Conservation (phyloP, 1,140 invertebrate genomes). For the Heliothis subflexa region DNA sequence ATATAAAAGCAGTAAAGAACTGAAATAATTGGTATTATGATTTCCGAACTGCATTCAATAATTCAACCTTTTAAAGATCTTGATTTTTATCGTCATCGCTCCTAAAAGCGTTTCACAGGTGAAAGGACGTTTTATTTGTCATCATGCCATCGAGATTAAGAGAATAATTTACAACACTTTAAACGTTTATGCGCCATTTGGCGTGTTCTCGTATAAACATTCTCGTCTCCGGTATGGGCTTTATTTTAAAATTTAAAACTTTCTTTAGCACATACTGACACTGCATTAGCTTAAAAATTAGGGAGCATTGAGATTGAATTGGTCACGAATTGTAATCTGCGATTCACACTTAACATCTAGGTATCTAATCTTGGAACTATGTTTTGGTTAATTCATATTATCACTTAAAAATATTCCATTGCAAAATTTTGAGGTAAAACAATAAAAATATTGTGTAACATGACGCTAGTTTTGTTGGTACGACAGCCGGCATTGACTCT, state of each 20-base stretch:
- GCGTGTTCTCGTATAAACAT: conserved; percentile 72
- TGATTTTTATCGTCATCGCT: conserved; percentile 5
- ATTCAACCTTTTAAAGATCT: conserved; percentile 23
- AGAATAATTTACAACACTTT: conserved; percentile 73
- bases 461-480: conserved; percentile 18
- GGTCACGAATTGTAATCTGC: not conserved
- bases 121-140: conserved; percentile 76
- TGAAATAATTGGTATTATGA: conserved; percentile 4
- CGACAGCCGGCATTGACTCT: conserved; percentile 42
- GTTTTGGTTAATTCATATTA: not conserved
- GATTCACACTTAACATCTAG: not conserved
- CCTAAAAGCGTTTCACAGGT: conserved; percentile 64
- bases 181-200: conserved; percentile 78
- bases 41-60: conserved; percentile 20
- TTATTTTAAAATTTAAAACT: conserved; percentile 70
- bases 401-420: not conserved
- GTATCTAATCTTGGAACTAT: not conserved
- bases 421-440: not conserved
- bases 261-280: conserved; percentile 39
- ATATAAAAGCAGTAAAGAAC: not conserved
- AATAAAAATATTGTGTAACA: conserved; percentile 12
- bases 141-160: conserved; percentile 60
- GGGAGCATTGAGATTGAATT: not conserved
- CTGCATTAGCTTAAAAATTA: not conserved
- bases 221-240: conserved; percentile 53